Base-by-base conservation (phyloP, 2,113 vertebrate genomes). In the Corvus hawaiiensis region DNA sequence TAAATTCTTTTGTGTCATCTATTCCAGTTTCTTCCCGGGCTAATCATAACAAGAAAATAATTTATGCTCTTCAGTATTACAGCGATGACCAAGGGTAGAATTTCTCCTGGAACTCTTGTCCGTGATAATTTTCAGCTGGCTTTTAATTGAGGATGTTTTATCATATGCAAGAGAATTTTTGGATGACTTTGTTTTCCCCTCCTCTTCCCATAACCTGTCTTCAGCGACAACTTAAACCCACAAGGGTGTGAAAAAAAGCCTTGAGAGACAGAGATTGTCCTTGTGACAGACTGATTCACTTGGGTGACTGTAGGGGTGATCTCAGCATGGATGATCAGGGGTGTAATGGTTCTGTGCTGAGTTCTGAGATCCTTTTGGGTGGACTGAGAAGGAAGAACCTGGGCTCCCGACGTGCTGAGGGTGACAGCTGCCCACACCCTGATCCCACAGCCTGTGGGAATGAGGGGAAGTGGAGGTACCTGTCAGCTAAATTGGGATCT, bases 211-310 rank as follows among this genome's bases (percentile, higher is more conserved):
- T 28, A n/a, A 59, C 22, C 48, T 93, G 21, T 32, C 33, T 39
- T 87, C 39, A 39, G 19, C 0, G 0, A 39, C 27, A 51, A 41
- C 22, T 58, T 33, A 44, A 66, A 66, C 10, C 18, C 33, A 18
- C 43, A 23, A 24, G 17, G 46, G 23, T 8, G 23, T 20, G 59
- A 8, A 23, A 66, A 43, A n/a, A 64, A 68, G 1, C 44, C n/a
- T 27, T 4, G 12, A 73, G 71, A 41, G 35, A n/a, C 20, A 6
- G 9, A 16, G 15, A 30, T 26, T 56, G 61, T 30, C 43, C 12
- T 33, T 39, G 24, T 30, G 63, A 19, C 37, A 51, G 21, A 6
- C 28, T 20, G 32, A 14, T 28, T 84, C 17, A 1, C 22, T 80
- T 32, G 22, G 19, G 35, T 82, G 55, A 15, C 26, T 33, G 7